Conservation (phyloP, 2,113 vertebrate genomes). For the Colaptes auratus region DNA sequence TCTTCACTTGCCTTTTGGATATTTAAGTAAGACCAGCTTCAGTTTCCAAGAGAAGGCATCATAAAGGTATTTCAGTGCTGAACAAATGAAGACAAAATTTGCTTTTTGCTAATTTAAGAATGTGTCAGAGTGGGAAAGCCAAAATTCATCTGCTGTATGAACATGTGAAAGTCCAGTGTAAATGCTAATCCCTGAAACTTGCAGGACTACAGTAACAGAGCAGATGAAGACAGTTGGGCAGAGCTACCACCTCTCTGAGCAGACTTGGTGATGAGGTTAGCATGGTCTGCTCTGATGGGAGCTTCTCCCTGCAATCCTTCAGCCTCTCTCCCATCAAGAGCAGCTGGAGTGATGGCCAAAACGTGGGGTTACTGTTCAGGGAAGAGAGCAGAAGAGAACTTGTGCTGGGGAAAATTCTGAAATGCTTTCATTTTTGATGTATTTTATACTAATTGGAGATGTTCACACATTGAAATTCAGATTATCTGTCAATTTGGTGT, state of each 20-base stretch:
- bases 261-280: neutral
- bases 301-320: neutral
- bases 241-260: neutral
- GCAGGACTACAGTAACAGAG: neutral
- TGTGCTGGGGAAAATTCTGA: conserved; percentile 33
- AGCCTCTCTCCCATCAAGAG: neutral
- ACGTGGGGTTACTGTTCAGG: conserved; percentile 4
- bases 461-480: conserved; percentile 60
- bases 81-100: neutral
- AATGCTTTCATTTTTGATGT: conserved; percentile 33
- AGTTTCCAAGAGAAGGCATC: neutral
- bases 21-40: neutral
- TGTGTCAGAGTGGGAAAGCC: conserved; percentile 12
- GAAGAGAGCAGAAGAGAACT: neutral
- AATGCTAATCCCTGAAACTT: conserved; percentile 25
- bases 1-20: conserved; percentile 31
- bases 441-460: conserved; percentile 65
- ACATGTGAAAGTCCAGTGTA: neutral
- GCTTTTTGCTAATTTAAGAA: neutral
- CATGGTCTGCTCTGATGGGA: neutral
- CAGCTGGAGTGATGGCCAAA: neutral
- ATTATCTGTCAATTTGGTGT: conserved; percentile 63
- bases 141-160: conserved; percentile 1
- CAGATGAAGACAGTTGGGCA: neutral
- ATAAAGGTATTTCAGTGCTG: neutral